A percentile compares a stretch with the other conserved stretches of the same genome.
Evolutionary conservation across 1,140 invertebrate genomes (phyloP).

Genomic region (Marisa cornuarietis): DNA sequence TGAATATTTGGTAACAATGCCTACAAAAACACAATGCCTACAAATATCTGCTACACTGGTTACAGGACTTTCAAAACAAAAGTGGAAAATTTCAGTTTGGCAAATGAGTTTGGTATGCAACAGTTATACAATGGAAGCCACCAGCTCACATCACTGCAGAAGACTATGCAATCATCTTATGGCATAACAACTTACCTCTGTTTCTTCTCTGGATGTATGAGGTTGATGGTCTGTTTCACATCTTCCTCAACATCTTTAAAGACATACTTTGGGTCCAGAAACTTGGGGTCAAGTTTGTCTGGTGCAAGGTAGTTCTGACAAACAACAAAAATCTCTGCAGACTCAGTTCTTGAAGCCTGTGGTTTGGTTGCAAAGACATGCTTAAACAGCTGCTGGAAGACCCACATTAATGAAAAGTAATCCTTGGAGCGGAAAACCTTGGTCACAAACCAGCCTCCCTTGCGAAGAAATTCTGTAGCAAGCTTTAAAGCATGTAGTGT

Average conservation of each 20-base stretch:
- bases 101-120: too few species aligned
- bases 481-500: slow-evolving; percentile 93
- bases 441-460: slow-evolving; percentile 97
- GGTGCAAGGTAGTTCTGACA: slow-evolving; percentile 95
- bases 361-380: slow-evolving; percentile 93
- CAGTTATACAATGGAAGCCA: neutral
- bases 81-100: too few species aligned
- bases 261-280: slow-evolving; percentile 94
- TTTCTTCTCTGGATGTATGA: slow-evolving; percentile 63
- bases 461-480: slow-evolving; percentile 89
- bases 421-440: slow-evolving; percentile 99
- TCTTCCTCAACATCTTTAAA: slow-evolving; percentile 92
- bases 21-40: too few species aligned
- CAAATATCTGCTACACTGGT: too few species aligned
- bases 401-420: slow-evolving; percentile 94
- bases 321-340: slow-evolving; percentile 99
- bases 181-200: slow-evolving; percentile 45
- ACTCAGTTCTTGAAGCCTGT: slow-evolving; percentile 96
- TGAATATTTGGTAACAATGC: too few species aligned
- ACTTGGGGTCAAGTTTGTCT: slow-evolving; percentile 91
- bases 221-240: slow-evolving; percentile 64
- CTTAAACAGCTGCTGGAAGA: slow-evolving; percentile 95
- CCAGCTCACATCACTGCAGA: too few species aligned
- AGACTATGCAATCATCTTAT: too few species aligned
- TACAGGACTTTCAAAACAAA: too few species aligned